Percentiles rank a stretch among this genome's conserved stretches.
Evolutionary conservation across 2,113 vertebrate species (phyloP).

Genomic region (Ahaetulla prasina): DNA sequence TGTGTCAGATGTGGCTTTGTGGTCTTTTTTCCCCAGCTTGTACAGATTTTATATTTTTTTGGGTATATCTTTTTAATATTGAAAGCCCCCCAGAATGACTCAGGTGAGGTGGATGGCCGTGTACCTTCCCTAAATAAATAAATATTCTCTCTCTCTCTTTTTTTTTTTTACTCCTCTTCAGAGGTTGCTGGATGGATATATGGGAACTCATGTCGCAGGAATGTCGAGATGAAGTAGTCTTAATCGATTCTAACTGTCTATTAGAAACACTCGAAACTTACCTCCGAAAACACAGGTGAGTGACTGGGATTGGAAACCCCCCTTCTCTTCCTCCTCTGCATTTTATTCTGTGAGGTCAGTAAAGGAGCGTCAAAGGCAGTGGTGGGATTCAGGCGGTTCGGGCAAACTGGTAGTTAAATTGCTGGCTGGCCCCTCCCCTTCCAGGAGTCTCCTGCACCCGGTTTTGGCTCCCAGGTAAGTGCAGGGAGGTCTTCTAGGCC

Average conservation of each 20-base stretch:
- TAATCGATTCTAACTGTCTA: conserved; percentile 91
- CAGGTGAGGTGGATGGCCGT: background rate
- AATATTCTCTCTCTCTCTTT: background rate
- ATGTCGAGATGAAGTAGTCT: conserved; percentile 94
- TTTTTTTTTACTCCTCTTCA: conserved; percentile 49
- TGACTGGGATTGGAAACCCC: fast-evolving
- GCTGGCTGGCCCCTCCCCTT: no score
- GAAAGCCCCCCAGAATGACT: background rate
- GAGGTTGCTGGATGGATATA: conserved; percentile 97
- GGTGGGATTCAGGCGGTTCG: no score
- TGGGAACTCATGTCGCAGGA: conserved; percentile 99
- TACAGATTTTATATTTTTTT: background rate
- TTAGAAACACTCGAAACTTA: conserved; percentile 94
- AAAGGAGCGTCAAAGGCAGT: background rate
- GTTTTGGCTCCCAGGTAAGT: no score
- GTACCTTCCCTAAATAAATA: background rate
- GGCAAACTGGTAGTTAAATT: no score
- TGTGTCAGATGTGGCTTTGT: background rate
- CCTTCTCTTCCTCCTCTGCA: fast-evolving
- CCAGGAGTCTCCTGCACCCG: no score
- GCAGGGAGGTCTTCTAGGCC: no score
- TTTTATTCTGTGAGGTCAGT: no score
- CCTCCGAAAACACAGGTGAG: conserved; percentile 91
- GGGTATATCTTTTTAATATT: background rate
- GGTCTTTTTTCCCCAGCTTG: background rate